These are phyloP conservation scores for Arrhamphus sclerolepis DNA, from an alignment of 2,797 vertebrate genomes.

Conservation along the genomic window DNA sequence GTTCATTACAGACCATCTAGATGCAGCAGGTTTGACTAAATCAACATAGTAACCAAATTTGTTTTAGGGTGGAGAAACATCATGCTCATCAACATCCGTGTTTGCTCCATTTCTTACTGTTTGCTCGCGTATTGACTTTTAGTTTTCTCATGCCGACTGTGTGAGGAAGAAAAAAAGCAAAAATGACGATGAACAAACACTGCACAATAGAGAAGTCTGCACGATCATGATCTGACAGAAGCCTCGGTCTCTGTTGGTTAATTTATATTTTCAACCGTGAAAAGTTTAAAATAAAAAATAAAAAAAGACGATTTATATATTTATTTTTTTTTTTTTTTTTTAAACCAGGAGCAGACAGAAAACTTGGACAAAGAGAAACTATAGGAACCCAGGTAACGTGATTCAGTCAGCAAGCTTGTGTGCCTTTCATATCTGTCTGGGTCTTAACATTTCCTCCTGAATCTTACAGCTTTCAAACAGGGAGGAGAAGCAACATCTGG, in stretches of 20 bases:
- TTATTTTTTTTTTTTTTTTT: neutral
- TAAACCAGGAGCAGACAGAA: conserved; percentile 45
- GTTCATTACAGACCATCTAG: neutral
- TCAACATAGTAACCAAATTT: conserved; percentile 13
- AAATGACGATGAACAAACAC: conserved; percentile 12
- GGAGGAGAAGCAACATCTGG: conserved; percentile 29
- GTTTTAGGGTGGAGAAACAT: conserved; percentile 19
- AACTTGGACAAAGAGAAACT: conserved; percentile 41
- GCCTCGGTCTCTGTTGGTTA: too few relatives aligned
- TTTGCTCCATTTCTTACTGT: conserved; percentile 28
- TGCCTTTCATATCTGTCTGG: neutral
- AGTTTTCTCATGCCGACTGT: conserved; percentile 16
- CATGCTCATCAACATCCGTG: neutral
- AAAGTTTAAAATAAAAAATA: too few relatives aligned
- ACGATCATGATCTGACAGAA: too few relatives aligned
- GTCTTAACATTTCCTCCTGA: neutral
- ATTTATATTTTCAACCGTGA: conserved; percentile 4
- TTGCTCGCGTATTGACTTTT: conserved; percentile 28
- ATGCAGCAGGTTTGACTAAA: neutral
- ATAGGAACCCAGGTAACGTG: conserved; percentile 51
- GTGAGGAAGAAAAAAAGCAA: neutral
- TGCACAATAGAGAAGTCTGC: neutral
- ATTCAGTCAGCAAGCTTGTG: accelerated
- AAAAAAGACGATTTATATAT: too few relatives aligned
- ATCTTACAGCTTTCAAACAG: conserved; percentile 27